A percentile compares a stretch with the other conserved stretches of the same genome.
phyloP scores from a whole-genome alignment of 2,113 vertebrate species.

The Passer domesticus region DNA sequence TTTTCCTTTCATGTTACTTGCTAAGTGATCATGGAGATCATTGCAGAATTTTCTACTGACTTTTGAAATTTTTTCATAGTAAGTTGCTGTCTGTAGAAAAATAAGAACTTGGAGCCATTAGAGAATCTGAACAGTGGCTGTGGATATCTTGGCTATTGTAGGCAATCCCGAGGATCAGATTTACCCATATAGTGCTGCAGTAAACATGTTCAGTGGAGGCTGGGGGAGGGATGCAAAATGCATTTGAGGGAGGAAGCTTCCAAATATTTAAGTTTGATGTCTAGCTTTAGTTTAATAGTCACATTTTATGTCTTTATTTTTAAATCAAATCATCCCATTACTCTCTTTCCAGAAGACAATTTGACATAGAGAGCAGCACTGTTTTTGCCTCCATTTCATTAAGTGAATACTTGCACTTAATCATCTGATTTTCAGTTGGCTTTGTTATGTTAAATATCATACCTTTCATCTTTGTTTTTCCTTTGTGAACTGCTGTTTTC shows the following conservation, averaged over 20 bases:
- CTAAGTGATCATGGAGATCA: background rate
- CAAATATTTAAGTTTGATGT: background rate
- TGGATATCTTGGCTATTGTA: background rate
- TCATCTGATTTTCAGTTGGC: background rate
- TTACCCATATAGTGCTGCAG: background rate
- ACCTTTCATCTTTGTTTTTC: background rate
- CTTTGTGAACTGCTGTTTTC: background rate
- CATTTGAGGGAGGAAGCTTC: background rate
- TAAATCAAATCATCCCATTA: background rate
- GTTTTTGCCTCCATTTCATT: background rate
- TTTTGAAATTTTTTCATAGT: background rate
- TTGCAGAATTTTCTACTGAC: background rate
- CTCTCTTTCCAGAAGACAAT: background rate
- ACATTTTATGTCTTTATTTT: background rate
- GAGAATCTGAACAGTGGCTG: background rate
- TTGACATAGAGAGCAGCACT: background rate
- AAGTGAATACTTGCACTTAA: background rate
- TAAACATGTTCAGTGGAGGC: background rate
- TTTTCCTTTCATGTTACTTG: background rate
- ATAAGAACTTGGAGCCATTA: background rate
- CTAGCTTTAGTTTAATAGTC: background rate
- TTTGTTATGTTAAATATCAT: background rate
- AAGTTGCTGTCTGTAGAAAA: background rate
- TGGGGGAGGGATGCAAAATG: background rate
- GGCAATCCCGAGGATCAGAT: background rate